Base-by-base conservation (phyloP, 2,888 invertebrate genomes). In the Drosophila putrida region DNA sequence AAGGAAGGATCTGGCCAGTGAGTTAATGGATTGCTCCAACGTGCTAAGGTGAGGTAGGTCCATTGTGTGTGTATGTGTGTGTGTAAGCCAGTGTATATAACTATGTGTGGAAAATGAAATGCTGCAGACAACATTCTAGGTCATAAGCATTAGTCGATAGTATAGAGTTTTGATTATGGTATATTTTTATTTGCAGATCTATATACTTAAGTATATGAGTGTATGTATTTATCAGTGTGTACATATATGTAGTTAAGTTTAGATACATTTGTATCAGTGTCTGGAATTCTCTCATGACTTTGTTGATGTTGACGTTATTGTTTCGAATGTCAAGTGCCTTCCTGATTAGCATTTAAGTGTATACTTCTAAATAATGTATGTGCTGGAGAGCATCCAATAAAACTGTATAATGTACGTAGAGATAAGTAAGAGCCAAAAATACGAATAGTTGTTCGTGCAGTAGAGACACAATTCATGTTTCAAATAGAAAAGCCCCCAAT, bases 291-390 rank as follows among this genome's bases (percentile, higher is more conserved):
- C 46, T 33, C 58, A 54, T 62, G 57, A 59, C 44, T 73, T 67
- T 67, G 71, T 76, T 83, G 39, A 63, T 60, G 60, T 72, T 70
- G 61, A 72, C 74, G 60, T 60, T 72, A 70, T 82, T 59, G 64
- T 88, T 80, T 82, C 28, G 71, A 80, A 78, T 83, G 76, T 81
- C 72, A 88, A 85, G 85, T 85, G 85, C 85, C 85, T 85, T 85
- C 81, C 85, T 81, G 69, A 81, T 72, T 88, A 85, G 82, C 57
- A 75, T 71, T 71, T 84, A 88, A 88, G 81, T 59, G 36, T 46
- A 31, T 43, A 38, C 35, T 53, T 61, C 61, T 35, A 15, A n/a
- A 46, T 43, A 50, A 31, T 33, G 27, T 35, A 13, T 35, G 33
- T 33, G 25, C 60, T 58, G 53, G 13, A 44, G 46, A 39, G 36